A percentile compares a stretch with the other conserved stretches of the same genome.
Conservation (phyloP, 2,797 vertebrate species). For the Spinus pinus region DNA sequence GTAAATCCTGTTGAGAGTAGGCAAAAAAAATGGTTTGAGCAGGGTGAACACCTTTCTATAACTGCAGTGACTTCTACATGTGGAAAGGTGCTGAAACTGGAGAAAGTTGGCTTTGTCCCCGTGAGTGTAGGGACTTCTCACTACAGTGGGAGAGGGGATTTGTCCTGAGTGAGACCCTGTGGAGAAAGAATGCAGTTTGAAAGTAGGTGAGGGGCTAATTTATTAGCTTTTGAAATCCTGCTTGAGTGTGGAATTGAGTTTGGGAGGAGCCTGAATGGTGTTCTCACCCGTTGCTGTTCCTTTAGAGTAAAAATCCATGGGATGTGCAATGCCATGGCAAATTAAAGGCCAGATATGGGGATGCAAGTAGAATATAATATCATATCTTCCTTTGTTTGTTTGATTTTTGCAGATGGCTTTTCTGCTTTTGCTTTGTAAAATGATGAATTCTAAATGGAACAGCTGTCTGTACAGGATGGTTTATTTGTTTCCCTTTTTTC, state of each 20-base stretch:
- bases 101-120: not conserved
- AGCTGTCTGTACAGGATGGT: slow-evolving; percentile 59
- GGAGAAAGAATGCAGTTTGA: not conserved
- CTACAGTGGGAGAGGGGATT: not conserved
- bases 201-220: not conserved
- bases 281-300: not conserved
- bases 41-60: not conserved
- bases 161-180: not conserved
- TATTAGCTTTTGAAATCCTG: not conserved
- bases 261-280: not conserved
- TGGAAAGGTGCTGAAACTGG: not conserved
- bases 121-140: not conserved
- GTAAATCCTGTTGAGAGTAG: not conserved
- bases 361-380: not conserved
- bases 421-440: slow-evolving; percentile 54
- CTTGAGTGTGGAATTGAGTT: not conserved
- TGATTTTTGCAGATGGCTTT: slow-evolving; percentile 43
- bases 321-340: not conserved
- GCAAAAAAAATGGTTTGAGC: not conserved
- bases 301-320: not conserved
- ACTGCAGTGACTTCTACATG: not conserved
- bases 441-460: slow-evolving; percentile 58
- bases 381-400: slow-evolving; percentile 2
- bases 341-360: not conserved
- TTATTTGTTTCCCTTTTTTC: slow-evolving; percentile 56